Conservation (phyloP, 2,113 vertebrate species). For the Notothenia coriiceps region DNA sequence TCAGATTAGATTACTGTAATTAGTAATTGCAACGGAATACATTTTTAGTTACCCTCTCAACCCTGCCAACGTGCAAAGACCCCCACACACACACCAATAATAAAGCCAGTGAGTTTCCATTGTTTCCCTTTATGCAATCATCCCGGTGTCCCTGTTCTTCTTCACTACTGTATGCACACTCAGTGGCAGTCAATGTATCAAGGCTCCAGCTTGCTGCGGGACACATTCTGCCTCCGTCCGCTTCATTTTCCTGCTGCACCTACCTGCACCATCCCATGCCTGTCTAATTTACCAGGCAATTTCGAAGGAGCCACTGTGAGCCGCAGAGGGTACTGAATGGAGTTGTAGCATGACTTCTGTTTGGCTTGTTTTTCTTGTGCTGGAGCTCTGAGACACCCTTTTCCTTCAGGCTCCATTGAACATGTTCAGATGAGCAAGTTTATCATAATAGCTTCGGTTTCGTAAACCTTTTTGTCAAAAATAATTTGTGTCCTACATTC, state of each 20-base stretch:
- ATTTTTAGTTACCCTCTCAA: too few relatives aligned
- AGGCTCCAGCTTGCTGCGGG: slow-evolving; percentile 41
- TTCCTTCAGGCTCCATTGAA: slow-evolving; percentile 30
- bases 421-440: slow-evolving; percentile 12
- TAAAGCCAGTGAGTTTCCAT: slow-evolving; percentile 12
- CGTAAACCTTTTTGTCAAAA: neutral
- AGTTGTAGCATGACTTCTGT: slow-evolving; percentile 38
- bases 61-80: neutral
- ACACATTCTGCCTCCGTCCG: slow-evolving; percentile 25
- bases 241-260: slow-evolving; percentile 5
- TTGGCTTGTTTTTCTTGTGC: slow-evolving; percentile 27
- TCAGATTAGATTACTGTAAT: too few relatives aligned
- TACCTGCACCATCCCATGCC: slow-evolving; percentile 38
- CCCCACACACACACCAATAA: slow-evolving; percentile 2
- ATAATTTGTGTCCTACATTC: neutral
- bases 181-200: slow-evolving; percentile 59
- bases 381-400: slow-evolving; percentile 31
- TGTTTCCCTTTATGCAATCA: slow-evolving; percentile 60
- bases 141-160: slow-evolving; percentile 12
- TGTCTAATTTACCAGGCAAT: slow-evolving; percentile 55
- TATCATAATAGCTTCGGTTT: slow-evolving; percentile 10
- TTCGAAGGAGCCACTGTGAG: slow-evolving; percentile 39
- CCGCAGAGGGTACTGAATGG: slow-evolving; percentile 26
- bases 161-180: slow-evolving; percentile 41
- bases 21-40: too few relatives aligned